Percentiles rank a stretch among this genome's conserved stretches.
Conservation (phyloP, 2,888 invertebrate species). For the Blomia tropicalis region DNA sequence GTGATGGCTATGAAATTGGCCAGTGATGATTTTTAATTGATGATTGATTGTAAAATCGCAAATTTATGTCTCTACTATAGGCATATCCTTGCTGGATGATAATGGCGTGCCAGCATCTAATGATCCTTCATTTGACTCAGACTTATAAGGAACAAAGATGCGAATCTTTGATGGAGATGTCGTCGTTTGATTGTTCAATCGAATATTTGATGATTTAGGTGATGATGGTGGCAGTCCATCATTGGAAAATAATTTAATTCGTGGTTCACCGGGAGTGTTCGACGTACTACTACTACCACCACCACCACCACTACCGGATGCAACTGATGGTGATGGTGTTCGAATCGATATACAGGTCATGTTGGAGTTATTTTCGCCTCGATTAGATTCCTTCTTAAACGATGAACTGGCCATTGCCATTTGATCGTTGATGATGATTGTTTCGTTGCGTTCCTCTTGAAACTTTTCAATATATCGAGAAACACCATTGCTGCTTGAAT, state of each 20-base stretch:
- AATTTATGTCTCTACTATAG: conserved; percentile 9
- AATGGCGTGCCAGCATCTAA: background rate
- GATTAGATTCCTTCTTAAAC: background rate
- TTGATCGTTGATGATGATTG: background rate
- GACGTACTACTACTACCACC: background rate
- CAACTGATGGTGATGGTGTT: background rate
- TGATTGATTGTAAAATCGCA: too few species aligned
- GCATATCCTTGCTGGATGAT: background rate
- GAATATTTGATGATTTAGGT: background rate
- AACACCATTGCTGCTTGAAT: background rate
- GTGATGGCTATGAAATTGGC: background rate
- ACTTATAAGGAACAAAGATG: conserved; percentile 8
- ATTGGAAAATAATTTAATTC: background rate
- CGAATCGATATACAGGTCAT: background rate
- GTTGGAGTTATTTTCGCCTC: background rate
- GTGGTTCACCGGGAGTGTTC: background rate
- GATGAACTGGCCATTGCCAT: background rate
- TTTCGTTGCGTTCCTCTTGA: background rate
- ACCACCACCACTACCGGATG: background rate
- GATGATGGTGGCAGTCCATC: background rate
- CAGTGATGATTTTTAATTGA: background rate
- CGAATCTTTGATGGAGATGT: conserved; percentile 6
- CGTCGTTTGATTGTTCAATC: too few species aligned
- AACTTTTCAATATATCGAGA: background rate
- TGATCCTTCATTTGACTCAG: background rate